Conservation (phyloP, 2,888 invertebrate genomes). For the Urechis unicinctus region DNA sequence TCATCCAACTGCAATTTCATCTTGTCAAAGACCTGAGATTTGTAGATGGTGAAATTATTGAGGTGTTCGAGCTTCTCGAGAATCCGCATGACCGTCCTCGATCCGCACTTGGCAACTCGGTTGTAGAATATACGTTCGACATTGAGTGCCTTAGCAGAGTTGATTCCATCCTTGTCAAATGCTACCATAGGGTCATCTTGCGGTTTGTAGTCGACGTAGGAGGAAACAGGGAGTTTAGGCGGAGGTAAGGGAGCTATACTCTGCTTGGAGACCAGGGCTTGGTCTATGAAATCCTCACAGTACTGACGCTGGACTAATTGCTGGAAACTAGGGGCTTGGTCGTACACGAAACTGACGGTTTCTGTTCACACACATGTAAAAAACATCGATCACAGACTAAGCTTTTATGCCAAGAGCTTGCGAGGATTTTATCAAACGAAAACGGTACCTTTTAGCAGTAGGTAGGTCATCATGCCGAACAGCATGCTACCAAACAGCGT, state of each 20-base stretch:
- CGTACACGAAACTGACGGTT: too few species aligned
- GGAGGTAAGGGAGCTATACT: not conserved
- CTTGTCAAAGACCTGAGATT: not conserved
- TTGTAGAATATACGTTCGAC: not conserved
- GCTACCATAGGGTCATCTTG: not conserved
- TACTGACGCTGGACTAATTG: not conserved
- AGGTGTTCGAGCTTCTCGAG: not conserved
- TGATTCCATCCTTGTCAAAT: not conserved
- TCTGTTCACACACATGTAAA: too few species aligned
- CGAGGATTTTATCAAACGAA: too few species aligned
- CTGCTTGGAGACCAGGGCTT: not conserved
- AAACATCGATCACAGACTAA: too few species aligned
- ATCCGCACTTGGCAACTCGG: not conserved
- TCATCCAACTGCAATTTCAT: not conserved
- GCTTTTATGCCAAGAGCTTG: too few species aligned
- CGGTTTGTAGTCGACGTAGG: not conserved
- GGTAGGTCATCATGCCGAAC: too few species aligned
- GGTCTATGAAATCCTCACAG: not conserved
- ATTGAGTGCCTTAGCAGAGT: not conserved
- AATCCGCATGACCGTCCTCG: not conserved
- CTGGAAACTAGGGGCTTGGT: too few species aligned
- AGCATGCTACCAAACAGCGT: too few species aligned
- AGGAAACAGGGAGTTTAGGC: not conserved
- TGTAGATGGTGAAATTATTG: not conserved
- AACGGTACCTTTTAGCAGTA: too few species aligned